Evolutionary conservation across 2,113 vertebrate genomes (phyloP), one percentile per base, ranked within the genome.

Genomic region (Ardeotis arabs): DNA sequence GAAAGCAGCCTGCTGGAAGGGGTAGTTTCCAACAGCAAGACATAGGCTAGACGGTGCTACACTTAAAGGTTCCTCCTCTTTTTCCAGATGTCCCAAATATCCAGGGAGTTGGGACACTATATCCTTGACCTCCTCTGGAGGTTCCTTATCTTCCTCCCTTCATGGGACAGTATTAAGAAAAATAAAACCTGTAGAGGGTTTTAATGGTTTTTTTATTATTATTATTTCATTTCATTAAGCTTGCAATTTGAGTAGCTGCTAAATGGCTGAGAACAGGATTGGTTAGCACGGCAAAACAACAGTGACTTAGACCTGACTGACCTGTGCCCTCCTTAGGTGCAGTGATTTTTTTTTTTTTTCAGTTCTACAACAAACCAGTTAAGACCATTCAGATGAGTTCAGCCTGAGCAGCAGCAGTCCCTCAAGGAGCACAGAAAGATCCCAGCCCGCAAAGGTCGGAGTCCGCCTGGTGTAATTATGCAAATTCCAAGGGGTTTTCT

Each of bases 401-500:
- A 75, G 16, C 47, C 72, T 47, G 55, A 59, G 76, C 29, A 31
- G 10, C 2, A 2, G 15, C 60, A 58, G 50, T 68, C 33, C 39
- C 28, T 12, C 4, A 1, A 18, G 29, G 18, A 62, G 31, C 23
- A 19, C 31, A 49, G 80, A 85, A 83, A 69, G 20, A 76, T 67
- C 47, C 63, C 68, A 78, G 47, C 10, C 35, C 31, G 29, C 35
- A 74, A 73, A 90, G 25, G 29, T 13, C 53, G n/a, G 41, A 52
- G 60, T 74, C 74, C 78, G 9, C 33, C 91, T 7, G 0, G 7
- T 62, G 15, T 72, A 84, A 84, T 87, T 93, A 41, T 17, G 28
- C 63, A 89, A 68, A 94, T 87, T 84, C 33, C 58, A 79, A 76
- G 80, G 77, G 53, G 18, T 28, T 93, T 96, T 95, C 76, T 96